Evolutionary conservation across 2,797 vertebrate species (phyloP).

Genomic region (Sparidentex hasta): DNA sequence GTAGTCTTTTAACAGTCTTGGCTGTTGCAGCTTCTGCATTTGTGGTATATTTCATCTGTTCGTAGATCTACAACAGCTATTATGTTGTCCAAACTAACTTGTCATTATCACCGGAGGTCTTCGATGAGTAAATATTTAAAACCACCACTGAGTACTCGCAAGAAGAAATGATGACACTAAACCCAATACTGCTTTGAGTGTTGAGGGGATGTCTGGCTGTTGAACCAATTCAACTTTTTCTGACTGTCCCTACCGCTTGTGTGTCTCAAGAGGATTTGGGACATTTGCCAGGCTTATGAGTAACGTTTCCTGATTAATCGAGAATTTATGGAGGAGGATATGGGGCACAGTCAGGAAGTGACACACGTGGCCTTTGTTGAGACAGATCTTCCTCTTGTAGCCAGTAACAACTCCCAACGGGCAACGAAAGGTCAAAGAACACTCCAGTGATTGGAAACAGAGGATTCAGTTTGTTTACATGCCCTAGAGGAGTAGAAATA

Average conservation of each 20-base stretch:
- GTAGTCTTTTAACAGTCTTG: not conserved
- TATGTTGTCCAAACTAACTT: conserved; percentile 43
- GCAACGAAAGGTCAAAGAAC: conserved; percentile 53
- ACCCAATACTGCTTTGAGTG: conserved; percentile 26
- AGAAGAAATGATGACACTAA: conserved; percentile 43
- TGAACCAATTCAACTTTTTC: conserved; percentile 37
- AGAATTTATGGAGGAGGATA: conserved; percentile 58
- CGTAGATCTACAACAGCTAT: conserved; percentile 1
- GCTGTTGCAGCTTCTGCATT: conserved; percentile 51
- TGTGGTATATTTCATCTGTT: conserved; percentile 14
- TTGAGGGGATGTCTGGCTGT: conserved; percentile 39
- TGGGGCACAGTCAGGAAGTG: conserved; percentile 70
- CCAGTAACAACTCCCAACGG: conserved; percentile 47
- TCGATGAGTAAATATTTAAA: conserved; percentile 43
- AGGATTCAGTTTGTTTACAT: conserved; percentile 62
- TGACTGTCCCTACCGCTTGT: conserved; percentile 18
- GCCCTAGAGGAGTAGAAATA: conserved; percentile 54
- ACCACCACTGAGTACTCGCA: conserved; percentile 11
- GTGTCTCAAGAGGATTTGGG: conserved; percentile 34
- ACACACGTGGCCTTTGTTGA: conserved; percentile 69
- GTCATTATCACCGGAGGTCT: not conserved
- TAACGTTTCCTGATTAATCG: conserved; percentile 56
- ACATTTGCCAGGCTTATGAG: conserved; percentile 31
- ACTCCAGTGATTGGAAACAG: conserved; percentile 36
- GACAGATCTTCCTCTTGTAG: conserved; percentile 72